Percentiles rank a stretch among this genome's conserved stretches.
These are phyloP conservation scores for Rutpela maculata DNA, from an alignment of 2,888 invertebrate genomes.

Conservation along the genomic window DNA sequence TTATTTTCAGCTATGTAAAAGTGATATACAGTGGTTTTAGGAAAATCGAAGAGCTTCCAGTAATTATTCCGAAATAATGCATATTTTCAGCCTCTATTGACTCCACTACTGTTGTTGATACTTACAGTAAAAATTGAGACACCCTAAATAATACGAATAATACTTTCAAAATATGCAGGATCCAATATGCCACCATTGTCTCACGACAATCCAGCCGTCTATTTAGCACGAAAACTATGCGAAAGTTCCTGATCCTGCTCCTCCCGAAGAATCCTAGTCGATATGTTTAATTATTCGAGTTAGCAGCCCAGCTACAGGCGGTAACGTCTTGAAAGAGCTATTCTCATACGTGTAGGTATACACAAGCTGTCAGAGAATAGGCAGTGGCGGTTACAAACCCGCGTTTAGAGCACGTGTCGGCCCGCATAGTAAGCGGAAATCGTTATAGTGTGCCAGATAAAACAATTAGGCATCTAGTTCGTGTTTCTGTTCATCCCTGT, in stretches of 20 bases:
- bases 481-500: conserved; percentile 22
- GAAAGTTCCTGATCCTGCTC: neutral
- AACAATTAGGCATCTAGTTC: conserved; percentile 34
- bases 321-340: conserved; percentile 58
- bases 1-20: no score
- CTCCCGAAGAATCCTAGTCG: conserved; percentile 9
- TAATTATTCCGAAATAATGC: no score
- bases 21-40: no score
- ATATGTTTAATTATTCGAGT: conserved; percentile 47
- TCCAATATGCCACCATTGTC: neutral
- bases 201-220: neutral
- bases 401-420: conserved; percentile 54
- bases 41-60: no score
- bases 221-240: neutral
- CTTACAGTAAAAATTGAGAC: no score
- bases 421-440: conserved; percentile 55
- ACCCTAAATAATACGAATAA: no score
- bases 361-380: conserved; percentile 48
- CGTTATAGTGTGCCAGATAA: conserved; percentile 41
- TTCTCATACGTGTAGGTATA: conserved; percentile 57
- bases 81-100: no score
- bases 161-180: no score
- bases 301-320: conserved; percentile 44
- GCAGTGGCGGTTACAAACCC: conserved; percentile 56
- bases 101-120: no score